Conservation (phyloP, 2,113 vertebrate species). For the Odontophorus gujanensis region DNA sequence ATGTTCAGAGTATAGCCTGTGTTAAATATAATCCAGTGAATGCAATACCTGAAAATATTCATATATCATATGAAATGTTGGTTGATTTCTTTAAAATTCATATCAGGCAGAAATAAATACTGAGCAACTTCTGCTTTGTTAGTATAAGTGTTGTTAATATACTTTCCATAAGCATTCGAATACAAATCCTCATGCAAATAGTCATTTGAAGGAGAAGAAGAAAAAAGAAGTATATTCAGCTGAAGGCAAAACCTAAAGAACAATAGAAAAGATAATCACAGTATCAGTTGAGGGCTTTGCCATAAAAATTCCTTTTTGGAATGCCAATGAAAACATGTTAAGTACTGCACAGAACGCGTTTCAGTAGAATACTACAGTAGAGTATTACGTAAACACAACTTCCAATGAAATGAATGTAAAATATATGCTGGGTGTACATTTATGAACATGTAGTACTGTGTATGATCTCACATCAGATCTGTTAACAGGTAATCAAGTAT, state of each 20-base stretch:
- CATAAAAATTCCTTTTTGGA: conserved; percentile 55
- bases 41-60: conserved; percentile 54
- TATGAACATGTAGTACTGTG: not conserved
- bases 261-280: conserved; percentile 65
- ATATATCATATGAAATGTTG: conserved; percentile 41
- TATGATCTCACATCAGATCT: not conserved
- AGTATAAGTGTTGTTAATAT: conserved; percentile 76
- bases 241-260: conserved; percentile 74
- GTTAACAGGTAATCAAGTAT: not conserved
- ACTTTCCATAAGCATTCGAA: conserved; percentile 79
- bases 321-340: conserved; percentile 62
- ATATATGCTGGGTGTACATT: not conserved
- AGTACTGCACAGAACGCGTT: conserved; percentile 44
- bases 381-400: conserved; percentile 37
- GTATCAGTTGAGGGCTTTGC: conserved; percentile 60
- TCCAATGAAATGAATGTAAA: conserved; percentile 63
- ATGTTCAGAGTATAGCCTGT: not conserved
- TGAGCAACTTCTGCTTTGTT: conserved; percentile 66
- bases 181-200: conserved; percentile 81
- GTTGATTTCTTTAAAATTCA: conserved; percentile 62
- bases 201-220: conserved; percentile 58
- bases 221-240: conserved; percentile 50
- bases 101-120: conserved; percentile 66
- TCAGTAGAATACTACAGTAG: conserved; percentile 54
- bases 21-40: conserved; percentile 61